Conservation (phyloP, 2,888 invertebrate genomes). For the Ctenicera cuprea region DNA sequence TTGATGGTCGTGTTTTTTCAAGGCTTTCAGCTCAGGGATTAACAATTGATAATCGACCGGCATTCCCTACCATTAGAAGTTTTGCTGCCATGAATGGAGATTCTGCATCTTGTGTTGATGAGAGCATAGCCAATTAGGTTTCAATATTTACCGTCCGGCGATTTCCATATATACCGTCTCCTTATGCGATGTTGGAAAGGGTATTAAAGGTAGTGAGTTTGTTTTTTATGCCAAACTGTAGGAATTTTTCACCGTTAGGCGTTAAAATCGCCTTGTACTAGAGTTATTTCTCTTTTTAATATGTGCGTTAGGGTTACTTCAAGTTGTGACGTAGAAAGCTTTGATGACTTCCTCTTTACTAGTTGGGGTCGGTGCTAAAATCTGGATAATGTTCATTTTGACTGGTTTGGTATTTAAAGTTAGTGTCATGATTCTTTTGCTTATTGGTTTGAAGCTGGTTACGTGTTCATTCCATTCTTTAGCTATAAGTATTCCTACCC, state of each 20-base stretch:
- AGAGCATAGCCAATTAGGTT: constrained; percentile 4
- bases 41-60: not conserved
- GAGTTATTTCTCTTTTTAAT: not conserved
- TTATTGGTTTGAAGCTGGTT: not conserved
- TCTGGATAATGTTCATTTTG: not conserved
- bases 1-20: not conserved
- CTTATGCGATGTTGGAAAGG: not conserved
- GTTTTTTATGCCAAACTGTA: not conserved
- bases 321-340: not conserved
- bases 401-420: not conserved
- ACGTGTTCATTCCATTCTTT: not conserved
- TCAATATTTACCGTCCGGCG: not conserved
- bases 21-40: not conserved
- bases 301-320: not conserved
- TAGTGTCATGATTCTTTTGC: not conserved
- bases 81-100: not conserved
- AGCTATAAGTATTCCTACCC: not conserved
- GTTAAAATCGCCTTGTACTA: constrained; percentile 9
- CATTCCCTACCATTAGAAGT: constrained; percentile 10
- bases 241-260: not conserved
- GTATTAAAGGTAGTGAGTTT: not conserved
- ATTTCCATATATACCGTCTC: not conserved
- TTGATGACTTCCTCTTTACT: not conserved
- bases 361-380: not conserved
- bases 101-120: constrained; percentile 1